A percentile compares a stretch with the other conserved stretches of the same genome.
Conservation (phyloP, 2,888 invertebrate species). For the Pyrocoelia pectoralis region DNA sequence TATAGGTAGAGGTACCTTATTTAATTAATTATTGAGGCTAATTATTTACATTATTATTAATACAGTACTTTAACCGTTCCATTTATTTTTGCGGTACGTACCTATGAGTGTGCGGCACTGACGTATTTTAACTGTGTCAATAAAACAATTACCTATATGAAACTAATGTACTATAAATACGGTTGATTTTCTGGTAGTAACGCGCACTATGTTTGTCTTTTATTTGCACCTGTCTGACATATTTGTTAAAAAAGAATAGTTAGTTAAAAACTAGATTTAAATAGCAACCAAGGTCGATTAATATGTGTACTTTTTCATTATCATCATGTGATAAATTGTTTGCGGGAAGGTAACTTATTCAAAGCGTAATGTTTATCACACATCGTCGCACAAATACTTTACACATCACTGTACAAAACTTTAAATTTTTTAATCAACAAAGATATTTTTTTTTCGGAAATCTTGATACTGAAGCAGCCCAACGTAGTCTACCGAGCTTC, state of each 20-base stretch:
- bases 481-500: conserved; percentile 30
- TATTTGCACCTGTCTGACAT: not conserved
- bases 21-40: conserved; percentile 25
- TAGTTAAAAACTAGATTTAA: conserved; percentile 13
- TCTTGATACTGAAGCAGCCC: conserved; percentile 29
- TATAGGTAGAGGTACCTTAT: conserved; percentile 10
- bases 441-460: conserved; percentile 3
- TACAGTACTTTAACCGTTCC: conserved; percentile 8
- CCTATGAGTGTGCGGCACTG: conserved; percentile 19
- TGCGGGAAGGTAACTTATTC: not conserved
- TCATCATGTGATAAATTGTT: conserved; percentile 27
- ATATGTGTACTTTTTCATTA: conserved; percentile 27
- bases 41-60: conserved; percentile 16
- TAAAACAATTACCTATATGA: conserved; percentile 25
- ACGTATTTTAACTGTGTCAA: conserved; percentile 27
- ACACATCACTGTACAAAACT: not conserved
- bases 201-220: conserved; percentile 13
- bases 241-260: conserved; percentile 15
- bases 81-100: conserved; percentile 2
- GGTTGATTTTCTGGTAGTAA: not conserved
- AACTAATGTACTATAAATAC: conserved; percentile 17
- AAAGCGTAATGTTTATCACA: not conserved
- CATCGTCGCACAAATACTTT: not conserved
- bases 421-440: not conserved
- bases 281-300: conserved; percentile 30